Evolutionary conservation across 2,888 invertebrate species (phyloP).

Genomic region (Acrobasis suavella): DNA sequence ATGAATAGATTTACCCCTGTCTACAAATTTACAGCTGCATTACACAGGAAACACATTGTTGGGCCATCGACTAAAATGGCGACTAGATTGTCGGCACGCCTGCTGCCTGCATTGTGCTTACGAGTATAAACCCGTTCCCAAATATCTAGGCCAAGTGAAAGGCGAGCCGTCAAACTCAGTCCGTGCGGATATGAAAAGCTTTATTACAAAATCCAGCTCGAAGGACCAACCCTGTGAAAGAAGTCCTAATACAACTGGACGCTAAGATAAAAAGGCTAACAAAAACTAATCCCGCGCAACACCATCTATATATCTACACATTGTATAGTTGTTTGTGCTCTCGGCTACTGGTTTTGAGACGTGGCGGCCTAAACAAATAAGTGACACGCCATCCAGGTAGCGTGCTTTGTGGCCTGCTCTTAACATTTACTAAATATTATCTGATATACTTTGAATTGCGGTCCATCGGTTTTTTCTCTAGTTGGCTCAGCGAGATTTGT

Average conservation of each 20-base stretch:
- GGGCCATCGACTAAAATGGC: slow-evolving; percentile 40
- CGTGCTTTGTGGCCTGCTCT: slow-evolving; percentile 61
- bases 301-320: slow-evolving; percentile 50
- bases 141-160: slow-evolving; percentile 82
- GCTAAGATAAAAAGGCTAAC: slow-evolving; percentile 67
- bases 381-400: slow-evolving; percentile 74
- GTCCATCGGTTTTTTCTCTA: slow-evolving; percentile 39
- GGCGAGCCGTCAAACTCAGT: slow-evolving; percentile 67
- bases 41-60: slow-evolving; percentile 47
- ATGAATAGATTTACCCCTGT: neutral
- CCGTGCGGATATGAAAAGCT: slow-evolving; percentile 52
- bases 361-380: slow-evolving; percentile 78
- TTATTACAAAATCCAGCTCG: slow-evolving; percentile 36
- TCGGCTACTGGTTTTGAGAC: slow-evolving; percentile 79
- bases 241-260: slow-evolving; percentile 69
- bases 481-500: slow-evolving; percentile 13
- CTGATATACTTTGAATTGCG: slow-evolving; percentile 70
- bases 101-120: slow-evolving; percentile 66
- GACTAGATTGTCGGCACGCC: slow-evolving; percentile 37
- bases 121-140: slow-evolving; percentile 75
- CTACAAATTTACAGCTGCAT: slow-evolving; percentile 46
- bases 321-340: slow-evolving; percentile 62
- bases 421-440: slow-evolving; percentile 77
- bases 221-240: slow-evolving; percentile 55
- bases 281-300: slow-evolving; percentile 66